Evolutionary conservation across 2,888 invertebrate genomes (phyloP), one percentile per base, ranked within the genome.

Genomic region (Eupithecia insigniata): DNA sequence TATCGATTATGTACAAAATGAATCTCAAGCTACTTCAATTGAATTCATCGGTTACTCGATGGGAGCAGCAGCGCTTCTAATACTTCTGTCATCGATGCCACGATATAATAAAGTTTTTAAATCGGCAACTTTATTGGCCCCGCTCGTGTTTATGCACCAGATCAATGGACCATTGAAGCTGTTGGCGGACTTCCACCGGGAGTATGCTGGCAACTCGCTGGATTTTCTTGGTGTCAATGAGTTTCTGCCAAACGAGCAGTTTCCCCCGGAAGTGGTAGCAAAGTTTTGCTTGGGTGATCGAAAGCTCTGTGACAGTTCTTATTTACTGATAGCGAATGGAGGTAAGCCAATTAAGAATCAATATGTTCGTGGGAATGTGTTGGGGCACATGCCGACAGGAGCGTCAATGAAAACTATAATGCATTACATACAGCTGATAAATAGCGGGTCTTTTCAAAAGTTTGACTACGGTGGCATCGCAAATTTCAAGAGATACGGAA

Each of bases 361-460:
- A 5, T 74, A 73, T 30, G 46, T 83, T 2, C 77, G 67, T 51
- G 36, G 71, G 4, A 71, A 75, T 18, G 73, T 89, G 30, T 64
- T 83, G 3, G 43, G 36, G 3, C 76, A 82, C 71, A 71, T 79
- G 2, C 83, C 83, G 0, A 79, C 84, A 0, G 85, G 85, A 12
- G 83, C 85, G 5, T 89, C 87, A 1, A 79, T 79, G 26, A 90
- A 86, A 70, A 85, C 86, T 1, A 76, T 89, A 16, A 67, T 83
- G 22, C 89, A 90, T 81, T 90, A 84, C 58, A 75, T 84, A 58
- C 90, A 90, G 74, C 73, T 87, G n/a, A 78, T 87, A 6, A 83
- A 75, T 34, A 87, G 83, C 66, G 85, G 85, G 3, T 71, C 75
- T 28, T 88, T 89, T 74, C 80, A 84, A 74, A 83, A 76, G 83